Conservation (phyloP, 1,140 invertebrate genomes). For the Neodiprion lecontei region DNA sequence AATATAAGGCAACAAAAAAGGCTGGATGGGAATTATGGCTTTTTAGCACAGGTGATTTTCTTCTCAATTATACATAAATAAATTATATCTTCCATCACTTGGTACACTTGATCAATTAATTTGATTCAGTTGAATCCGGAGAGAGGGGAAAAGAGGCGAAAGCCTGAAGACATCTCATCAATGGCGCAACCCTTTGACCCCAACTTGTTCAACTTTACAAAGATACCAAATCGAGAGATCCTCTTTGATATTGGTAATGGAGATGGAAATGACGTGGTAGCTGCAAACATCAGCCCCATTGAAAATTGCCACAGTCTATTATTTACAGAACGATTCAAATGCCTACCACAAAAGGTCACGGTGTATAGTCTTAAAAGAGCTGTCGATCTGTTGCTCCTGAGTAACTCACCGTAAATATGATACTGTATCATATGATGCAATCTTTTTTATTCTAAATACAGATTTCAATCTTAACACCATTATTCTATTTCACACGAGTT, state of each 20-base stretch:
- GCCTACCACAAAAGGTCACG: constrained; percentile 68
- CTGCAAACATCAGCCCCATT: constrained; percentile 77
- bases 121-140: constrained; percentile 70
- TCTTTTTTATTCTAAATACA: background rate
- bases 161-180: constrained; percentile 66
- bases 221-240: constrained; percentile 67
- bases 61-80: constrained; percentile 15
- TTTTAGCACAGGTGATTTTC: constrained; percentile 54
- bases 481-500: background rate
- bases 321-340: constrained; percentile 65
- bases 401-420: constrained; percentile 58
- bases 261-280: constrained; percentile 51
- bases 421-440: background rate
- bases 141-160: constrained; percentile 65
- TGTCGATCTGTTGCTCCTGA: constrained; percentile 61
- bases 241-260: constrained; percentile 56
- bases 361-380: constrained; percentile 57
- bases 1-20: constrained; percentile 45
- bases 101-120: too few relatives aligned
- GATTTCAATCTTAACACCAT: background rate
- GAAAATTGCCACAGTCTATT: constrained; percentile 72
- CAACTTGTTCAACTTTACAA: constrained; percentile 73
- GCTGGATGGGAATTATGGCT: constrained; percentile 54
- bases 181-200: constrained; percentile 68
- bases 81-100: constrained; percentile 19